Evolutionary conservation across 2,888 invertebrate genomes (phyloP), one percentile per base, ranked within the genome.

Genomic region (Acholoe squamosa): DNA sequence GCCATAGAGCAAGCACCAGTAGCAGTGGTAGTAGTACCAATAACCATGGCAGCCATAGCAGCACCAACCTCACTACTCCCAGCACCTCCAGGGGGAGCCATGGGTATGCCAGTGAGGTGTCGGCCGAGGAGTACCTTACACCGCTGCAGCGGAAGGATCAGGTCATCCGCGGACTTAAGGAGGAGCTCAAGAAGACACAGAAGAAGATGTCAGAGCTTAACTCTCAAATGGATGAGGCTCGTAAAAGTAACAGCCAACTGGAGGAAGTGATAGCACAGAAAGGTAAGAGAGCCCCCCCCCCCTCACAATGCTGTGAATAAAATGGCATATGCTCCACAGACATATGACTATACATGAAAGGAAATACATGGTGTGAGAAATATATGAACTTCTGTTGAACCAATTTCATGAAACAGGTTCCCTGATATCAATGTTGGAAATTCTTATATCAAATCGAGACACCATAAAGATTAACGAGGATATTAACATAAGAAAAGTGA

Each of bases 81-180:
- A 14, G 31, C 25, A 33, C 56, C 25, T 25, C 25, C 12, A 86
- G 25, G 28, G n/a, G 28, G 0, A n/a, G 86, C 0, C 86, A 86
- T 28, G 86, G 86, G 12, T 86, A 86, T 28, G 86, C 86, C 28
- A 86, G 86, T 28, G 86, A 86, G 28, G 86, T 86, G 54, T 86
- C 86, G 14, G 80, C 52, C 22, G 77, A 80, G 19, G 91, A 91
- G 34, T 91, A 91, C 89, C 71, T 91, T n/a, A 91, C 91, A 16
- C 91, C 91, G 0, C 43, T 84, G 12, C 91, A 91, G 71, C 34
- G 90, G 25, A 91, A 91, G 76, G 90, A 90, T 56, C 52, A 90
- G 56, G 51, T 56, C 33, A 86, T 91, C 52, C 56, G 71, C 0
- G 90, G 80, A n/a, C 90, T 91, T 22, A 77, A 90, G 33, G 90